Conservation (phyloP, 2,113 vertebrate genomes). For the Tiliqua scincoides region DNA sequence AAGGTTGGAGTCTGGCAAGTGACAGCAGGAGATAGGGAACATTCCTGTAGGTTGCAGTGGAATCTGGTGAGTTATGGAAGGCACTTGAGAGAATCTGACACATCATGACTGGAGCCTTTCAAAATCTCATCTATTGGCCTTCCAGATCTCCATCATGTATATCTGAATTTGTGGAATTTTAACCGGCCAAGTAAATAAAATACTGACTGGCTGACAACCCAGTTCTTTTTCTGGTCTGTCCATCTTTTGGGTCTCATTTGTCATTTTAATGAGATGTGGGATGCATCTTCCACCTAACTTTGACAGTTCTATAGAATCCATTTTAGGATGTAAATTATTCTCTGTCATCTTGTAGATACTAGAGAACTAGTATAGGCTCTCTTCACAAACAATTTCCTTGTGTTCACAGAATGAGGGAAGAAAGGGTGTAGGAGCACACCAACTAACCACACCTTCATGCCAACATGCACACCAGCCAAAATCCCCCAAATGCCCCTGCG, state of each 20-base stretch:
- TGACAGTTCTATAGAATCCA: too few relatives aligned
- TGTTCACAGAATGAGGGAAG: too few relatives aligned
- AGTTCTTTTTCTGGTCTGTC: background rate
- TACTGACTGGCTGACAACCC: background rate
- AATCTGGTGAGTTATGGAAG: background rate
- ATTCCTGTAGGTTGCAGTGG: background rate
- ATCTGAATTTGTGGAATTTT: background rate
- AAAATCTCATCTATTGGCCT: background rate
- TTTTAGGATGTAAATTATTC: too few relatives aligned
- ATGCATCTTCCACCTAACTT: too few relatives aligned
- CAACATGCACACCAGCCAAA: too few relatives aligned
- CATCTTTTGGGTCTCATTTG: background rate
- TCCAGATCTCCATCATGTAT: background rate
- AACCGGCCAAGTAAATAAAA: background rate
- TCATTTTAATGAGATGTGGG: too few relatives aligned
- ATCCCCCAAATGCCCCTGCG: too few relatives aligned
- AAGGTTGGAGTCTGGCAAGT: background rate
- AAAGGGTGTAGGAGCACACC: too few relatives aligned
- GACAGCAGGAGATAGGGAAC: background rate
- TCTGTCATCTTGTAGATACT: too few relatives aligned
- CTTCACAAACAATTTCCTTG: too few relatives aligned
- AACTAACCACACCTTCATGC: too few relatives aligned
- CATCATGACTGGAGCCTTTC: background rate
- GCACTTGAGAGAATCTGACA: background rate
- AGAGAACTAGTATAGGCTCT: too few relatives aligned